Percentiles rank a stretch among this genome's conserved stretches.
Evolutionary conservation across 2,113 vertebrate genomes (phyloP).

Genomic region (Marmota monax): DNA sequence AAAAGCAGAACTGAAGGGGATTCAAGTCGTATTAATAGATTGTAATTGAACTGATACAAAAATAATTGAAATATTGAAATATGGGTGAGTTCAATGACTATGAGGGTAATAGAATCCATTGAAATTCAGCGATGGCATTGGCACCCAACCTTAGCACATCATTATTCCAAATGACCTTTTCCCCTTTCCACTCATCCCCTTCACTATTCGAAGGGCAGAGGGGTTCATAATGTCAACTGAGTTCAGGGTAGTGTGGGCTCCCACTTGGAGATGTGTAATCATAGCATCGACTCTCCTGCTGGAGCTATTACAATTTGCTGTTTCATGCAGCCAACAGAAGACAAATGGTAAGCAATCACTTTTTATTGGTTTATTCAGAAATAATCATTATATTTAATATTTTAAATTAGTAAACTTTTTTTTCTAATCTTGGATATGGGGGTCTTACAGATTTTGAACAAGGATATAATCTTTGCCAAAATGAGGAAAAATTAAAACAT

Average conservation of each 20-base stretch:
- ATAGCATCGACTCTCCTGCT: neutral
- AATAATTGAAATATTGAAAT: constrained; percentile 56
- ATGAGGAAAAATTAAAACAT: constrained; percentile 53
- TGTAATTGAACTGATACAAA: constrained; percentile 57
- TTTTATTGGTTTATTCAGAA: constrained; percentile 60
- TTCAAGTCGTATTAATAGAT: neutral
- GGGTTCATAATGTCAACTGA: constrained; percentile 59
- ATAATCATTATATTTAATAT: constrained; percentile 55
- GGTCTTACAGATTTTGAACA: constrained; percentile 36
- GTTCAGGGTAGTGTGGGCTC: neutral
- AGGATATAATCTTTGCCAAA: neutral
- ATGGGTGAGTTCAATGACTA: neutral
- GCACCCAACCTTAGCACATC: neutral
- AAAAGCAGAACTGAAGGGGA: constrained; percentile 49
- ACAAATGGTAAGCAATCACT: constrained; percentile 58
- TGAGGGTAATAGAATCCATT: neutral
- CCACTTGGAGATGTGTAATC: neutral
- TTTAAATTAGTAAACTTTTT: constrained; percentile 52
- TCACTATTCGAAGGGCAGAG: neutral
- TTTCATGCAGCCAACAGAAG: constrained; percentile 41
- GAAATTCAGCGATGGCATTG: constrained; percentile 31
- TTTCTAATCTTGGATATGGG: constrained; percentile 26
- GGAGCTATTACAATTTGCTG: constrained; percentile 38
- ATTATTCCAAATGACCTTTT: constrained; percentile 28
- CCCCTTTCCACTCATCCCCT: neutral